Percentiles rank a stretch among this genome's conserved stretches.
Evolutionary conservation across 1,140 invertebrate genomes (phyloP).

Genomic region (Pygmarrhopalites habei): DNA sequence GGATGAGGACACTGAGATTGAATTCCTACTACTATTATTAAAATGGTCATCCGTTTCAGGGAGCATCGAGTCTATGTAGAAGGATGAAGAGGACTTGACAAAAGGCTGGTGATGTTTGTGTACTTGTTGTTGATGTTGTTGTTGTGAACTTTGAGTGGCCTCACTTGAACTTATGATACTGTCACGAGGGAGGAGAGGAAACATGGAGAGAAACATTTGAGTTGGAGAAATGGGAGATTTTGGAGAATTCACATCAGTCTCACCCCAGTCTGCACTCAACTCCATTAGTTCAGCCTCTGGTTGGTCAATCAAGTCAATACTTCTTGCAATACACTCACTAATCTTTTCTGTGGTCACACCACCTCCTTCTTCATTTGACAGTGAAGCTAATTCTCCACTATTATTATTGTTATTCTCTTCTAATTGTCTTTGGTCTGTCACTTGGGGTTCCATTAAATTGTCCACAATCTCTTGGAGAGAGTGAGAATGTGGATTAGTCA

Average conservation of each 20-base stretch:
- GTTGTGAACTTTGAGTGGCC: constrained; percentile 1
- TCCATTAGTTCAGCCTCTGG: constrained; percentile 33
- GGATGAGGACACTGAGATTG: no score
- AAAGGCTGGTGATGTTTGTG: background rate
- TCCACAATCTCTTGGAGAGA: no score
- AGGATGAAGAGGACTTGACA: constrained; percentile 10
- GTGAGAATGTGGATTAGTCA: no score
- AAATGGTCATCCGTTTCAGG: constrained; percentile 11
- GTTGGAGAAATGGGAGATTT: constrained; percentile 39
- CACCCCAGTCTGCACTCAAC: constrained; percentile 28
- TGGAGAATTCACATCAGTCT: constrained; percentile 12
- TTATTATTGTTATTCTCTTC: no score
- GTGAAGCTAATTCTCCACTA: no score
- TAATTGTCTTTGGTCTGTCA: no score
- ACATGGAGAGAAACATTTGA: constrained; percentile 38
- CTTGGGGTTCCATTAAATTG: no score
- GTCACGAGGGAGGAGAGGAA: constrained; percentile 33
- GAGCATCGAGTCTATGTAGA: constrained; percentile 37
- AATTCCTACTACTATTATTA: no score
- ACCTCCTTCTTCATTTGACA: no score
- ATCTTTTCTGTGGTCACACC: constrained; percentile 27
- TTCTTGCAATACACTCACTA: constrained; percentile 38
- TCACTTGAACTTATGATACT: constrained; percentile 10
- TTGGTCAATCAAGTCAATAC: constrained; percentile 37
- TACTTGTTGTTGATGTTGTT: background rate